These are phyloP conservation scores for Drymonia ruficornis DNA, from an alignment of 2,888 invertebrate genomes.

Conservation along the genomic window DNA sequence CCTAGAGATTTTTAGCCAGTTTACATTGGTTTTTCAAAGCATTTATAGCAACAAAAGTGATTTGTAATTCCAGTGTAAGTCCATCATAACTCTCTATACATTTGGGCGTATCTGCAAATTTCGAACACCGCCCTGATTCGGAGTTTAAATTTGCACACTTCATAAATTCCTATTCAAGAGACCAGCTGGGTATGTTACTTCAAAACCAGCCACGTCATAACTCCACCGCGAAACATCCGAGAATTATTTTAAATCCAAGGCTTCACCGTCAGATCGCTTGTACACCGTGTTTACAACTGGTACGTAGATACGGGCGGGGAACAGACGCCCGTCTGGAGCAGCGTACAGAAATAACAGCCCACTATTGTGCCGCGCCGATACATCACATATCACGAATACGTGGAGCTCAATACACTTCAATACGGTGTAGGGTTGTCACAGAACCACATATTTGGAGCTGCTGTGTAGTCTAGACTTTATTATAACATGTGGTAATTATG, in stretches of 20 bases:
- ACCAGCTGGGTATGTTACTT: too few relatives aligned
- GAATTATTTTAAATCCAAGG: conserved; percentile 5
- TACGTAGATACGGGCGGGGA: conserved; percentile 2
- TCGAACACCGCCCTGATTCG: too few relatives aligned
- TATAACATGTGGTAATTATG: too few relatives aligned
- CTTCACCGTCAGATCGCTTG: conserved; percentile 2
- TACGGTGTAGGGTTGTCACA: conserved; percentile 23
- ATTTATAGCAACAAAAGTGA: too few relatives aligned
- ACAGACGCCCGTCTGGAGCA: conserved; percentile 50
- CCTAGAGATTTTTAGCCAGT: too few relatives aligned
- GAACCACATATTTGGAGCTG: neutral
- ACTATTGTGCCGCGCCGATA: conserved; percentile 70
- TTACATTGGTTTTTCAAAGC: too few relatives aligned
- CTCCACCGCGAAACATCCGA: neutral
- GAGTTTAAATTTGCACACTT: too few relatives aligned
- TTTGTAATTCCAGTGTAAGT: too few relatives aligned
- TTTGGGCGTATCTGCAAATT: too few relatives aligned
- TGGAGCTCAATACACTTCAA: conserved; percentile 43
- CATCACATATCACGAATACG: conserved; percentile 54
- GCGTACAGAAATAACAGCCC: conserved; percentile 74
- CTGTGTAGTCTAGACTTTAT: too few relatives aligned
- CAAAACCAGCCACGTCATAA: neutral
- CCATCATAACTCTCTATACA: too few relatives aligned
- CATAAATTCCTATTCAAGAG: too few relatives aligned
- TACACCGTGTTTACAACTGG: neutral